Conservation (phyloP, 1,140 invertebrate genomes). For the Drosophila triauraria region DNA sequence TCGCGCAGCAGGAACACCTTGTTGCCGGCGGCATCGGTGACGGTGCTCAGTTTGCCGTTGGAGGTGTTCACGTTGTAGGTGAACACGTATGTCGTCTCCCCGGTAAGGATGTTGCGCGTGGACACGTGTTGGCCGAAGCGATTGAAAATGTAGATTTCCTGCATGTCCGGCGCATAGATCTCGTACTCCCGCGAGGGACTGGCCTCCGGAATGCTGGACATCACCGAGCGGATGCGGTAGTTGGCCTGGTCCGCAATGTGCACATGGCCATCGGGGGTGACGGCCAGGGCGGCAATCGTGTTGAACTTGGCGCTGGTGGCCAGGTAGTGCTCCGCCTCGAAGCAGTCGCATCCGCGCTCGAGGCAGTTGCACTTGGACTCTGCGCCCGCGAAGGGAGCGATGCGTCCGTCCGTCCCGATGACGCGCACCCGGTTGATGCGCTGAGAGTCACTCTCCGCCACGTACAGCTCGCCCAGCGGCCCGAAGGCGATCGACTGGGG, state of each 20-base stretch:
- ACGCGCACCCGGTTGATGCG: constrained; percentile 96
- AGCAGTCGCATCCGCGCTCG: constrained; percentile 95
- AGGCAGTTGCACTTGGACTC: constrained; percentile 98
- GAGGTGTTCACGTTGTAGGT: constrained; percentile 98
- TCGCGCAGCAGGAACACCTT: constrained; percentile 96
- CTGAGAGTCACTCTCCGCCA: constrained; percentile 97
- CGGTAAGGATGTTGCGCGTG: constrained; percentile 96
- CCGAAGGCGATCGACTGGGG: constrained; percentile 97
- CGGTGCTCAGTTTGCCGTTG: constrained; percentile 96
- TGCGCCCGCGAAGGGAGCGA: constrained; percentile 95
- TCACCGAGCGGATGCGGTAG: constrained; percentile 95
- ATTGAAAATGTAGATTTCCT: constrained; percentile 98
- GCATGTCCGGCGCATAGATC: constrained; percentile 97
- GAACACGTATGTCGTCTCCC: constrained; percentile 96
- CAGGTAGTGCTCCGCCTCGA: constrained; percentile 95
- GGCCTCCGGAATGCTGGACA: constrained; percentile 95
- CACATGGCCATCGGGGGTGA: constrained; percentile 96
- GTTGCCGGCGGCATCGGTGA: constrained; percentile 97
- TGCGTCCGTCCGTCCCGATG: constrained; percentile 96
- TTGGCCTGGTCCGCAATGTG: constrained; percentile 98
- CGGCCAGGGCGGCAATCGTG: constrained; percentile 96
- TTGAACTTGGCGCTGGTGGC: constrained; percentile 97
- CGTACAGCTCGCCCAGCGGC: constrained; percentile 96
- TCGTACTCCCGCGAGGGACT: constrained; percentile 94
- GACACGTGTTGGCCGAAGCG: constrained; percentile 97